Conservation (phyloP, 2,888 invertebrate genomes). For the Eupeodes luniger region DNA sequence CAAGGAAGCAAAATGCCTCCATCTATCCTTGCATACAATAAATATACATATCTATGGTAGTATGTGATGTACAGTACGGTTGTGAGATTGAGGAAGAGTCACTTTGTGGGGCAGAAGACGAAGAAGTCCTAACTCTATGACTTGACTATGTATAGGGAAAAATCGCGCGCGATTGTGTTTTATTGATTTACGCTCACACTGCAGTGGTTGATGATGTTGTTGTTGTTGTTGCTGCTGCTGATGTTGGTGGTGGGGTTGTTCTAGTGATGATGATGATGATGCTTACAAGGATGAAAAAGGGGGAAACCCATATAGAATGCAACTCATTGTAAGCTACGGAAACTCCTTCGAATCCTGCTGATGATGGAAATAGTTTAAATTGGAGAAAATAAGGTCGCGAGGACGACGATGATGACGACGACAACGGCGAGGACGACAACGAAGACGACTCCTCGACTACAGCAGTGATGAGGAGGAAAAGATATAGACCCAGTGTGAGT, state of each 20-base stretch:
- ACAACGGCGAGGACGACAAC: background rate
- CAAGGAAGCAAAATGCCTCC: conserved; percentile 73
- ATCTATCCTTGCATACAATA: conserved; percentile 24
- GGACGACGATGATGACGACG: conserved; percentile 35
- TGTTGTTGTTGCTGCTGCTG: conserved; percentile 31
- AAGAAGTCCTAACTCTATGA: background rate
- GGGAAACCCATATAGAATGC: conserved; percentile 21
- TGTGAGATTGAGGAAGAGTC: conserved; percentile 62
- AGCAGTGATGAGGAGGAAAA: conserved; percentile 12
- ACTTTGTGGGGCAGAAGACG: conserved; percentile 2
- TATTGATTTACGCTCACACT: conserved; percentile 73
- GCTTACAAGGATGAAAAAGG: conserved; percentile 52
- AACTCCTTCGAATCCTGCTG: conserved; percentile 73
- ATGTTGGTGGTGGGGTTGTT: background rate
- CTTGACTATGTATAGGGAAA: conserved; percentile 31
- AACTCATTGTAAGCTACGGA: conserved; percentile 62
- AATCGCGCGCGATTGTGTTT: conserved; percentile 76
- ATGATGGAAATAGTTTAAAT: conserved; percentile 72
- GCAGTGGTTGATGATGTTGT: conserved; percentile 50
- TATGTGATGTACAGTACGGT: background rate
- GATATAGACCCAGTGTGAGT: conserved; percentile 42
- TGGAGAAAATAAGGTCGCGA: conserved; percentile 73
- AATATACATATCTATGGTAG: background rate
- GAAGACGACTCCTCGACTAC: background rate
- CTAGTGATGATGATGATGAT: conserved; percentile 38